phyloP scores from a whole-genome alignment of 2,888 invertebrate genomes.

The Zygothrica quintamaculata region DNA sequence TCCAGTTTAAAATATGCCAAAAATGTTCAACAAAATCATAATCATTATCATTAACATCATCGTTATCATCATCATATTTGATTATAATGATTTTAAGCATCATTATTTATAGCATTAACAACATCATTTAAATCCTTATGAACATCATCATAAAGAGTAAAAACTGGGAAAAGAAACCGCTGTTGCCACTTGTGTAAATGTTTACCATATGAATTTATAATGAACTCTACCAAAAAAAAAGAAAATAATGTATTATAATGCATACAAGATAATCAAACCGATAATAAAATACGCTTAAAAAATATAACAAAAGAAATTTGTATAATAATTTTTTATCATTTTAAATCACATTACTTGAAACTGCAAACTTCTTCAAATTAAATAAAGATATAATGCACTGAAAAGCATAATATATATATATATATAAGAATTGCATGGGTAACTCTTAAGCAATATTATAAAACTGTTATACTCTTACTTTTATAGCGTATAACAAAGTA shows the following conservation, averaged over 20 bases:
- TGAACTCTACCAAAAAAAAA: conserved; percentile 42
- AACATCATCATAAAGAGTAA: conserved; percentile 18
- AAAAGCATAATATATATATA: no score
- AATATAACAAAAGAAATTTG: no score
- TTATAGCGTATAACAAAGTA: conserved; percentile 12
- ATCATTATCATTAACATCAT: conserved; percentile 18
- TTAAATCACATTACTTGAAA: no score
- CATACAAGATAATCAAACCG: conserved; percentile 24
- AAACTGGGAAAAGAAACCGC: conserved; percentile 43
- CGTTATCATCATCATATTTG: conserved; percentile 16
- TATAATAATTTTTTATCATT: no score
- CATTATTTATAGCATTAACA: no score
- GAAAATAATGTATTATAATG: not conserved
- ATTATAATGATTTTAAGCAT: no score
- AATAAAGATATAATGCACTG: no score
- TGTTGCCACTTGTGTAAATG: conserved; percentile 70
- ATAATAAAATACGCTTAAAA: no score
- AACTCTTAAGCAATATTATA: no score
- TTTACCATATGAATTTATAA: conserved; percentile 75
- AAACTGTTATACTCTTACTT: conserved; percentile 1
- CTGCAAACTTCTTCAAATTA: no score
- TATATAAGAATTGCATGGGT: no score
- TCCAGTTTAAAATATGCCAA: conserved; percentile 19
- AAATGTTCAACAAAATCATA: conserved; percentile 20
- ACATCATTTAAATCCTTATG: conserved; percentile 1